Evolutionary conservation across 2,888 invertebrate genomes (phyloP), one percentile per base, ranked within the genome.

Genomic region (Gastracanthus pulcherrimus): DNA sequence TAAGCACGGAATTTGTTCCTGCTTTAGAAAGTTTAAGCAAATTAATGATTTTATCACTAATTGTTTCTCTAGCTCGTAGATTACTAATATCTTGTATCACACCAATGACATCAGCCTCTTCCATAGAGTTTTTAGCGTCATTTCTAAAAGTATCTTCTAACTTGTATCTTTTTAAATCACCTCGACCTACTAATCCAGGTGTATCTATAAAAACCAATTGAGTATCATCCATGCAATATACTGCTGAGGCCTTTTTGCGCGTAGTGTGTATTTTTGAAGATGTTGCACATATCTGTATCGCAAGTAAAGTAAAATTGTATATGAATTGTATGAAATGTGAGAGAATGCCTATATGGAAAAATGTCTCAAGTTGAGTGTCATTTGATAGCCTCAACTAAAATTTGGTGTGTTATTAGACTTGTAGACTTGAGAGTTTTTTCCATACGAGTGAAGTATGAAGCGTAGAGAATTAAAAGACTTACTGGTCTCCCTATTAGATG

Each of bases 221-320:
- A 0, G 96, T 95, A 82, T 96, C 93, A n/a, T 94, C 94, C 83
- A 95, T 92, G 55, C 94, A 95, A 86, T 94, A 94, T 86, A 98
- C 94, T 3, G 96, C 97, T 86, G 94, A 93, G 2, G 95, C 94
- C 84, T 95, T 94, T 83, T 93, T 93, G 83, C 96, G 94, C 0
- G 98, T 98, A 13, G 98, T 98, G 88, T 99, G 98, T 55, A 98
- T 97, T 93, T 98, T 98, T 60, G 94, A 94, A 0, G 98, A 98
- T 5, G 97, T 95, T 11, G 98, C 96, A 91, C 98, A 98, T 75
- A 98, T 94, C 97, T 98, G 89, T 71, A 92, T 92, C 86, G 74
- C 58, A 29, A 82, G 13, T 41, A 60, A 26, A 26, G 1, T 36
- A 26, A 51, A 3, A 19, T 75, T 79, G 38, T 72, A 51, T 58